Evolutionary conservation across 2,888 invertebrate genomes (phyloP), one percentile per base, ranked within the genome.

Genomic region (Philereme transversata): DNA sequence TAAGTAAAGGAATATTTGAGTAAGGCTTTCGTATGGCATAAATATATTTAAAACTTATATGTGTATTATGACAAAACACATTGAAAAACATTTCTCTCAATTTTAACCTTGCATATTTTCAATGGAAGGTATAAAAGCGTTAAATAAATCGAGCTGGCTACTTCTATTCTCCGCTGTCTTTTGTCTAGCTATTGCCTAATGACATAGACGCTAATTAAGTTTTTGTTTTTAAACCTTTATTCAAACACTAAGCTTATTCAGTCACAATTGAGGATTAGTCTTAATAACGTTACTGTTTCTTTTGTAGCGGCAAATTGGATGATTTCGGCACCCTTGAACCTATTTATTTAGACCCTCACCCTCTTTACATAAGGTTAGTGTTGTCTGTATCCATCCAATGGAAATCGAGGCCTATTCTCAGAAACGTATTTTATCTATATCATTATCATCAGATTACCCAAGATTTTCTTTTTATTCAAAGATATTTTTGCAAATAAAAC

Each of bases 261-360:
- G 43, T 44, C 49, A 10, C 45, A 22, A 46, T 22, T 5, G 34
- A 22, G 36, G 9, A 36, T 36, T 38, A 41, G 41, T 5, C 9
- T 5, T 22, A 22, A 22, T n/a, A 10, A 43, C 34, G 43, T 40
- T 22, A 38, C 40, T 33, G n/a, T 10, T 57, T 57, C 40, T 51
- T 57, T 45, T 57, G 57, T 50, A 40, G 46, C 10, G 4, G 46
- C 22, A 49, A 57, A 57, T 57, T 40, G 34, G 46, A 57, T 51
- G 46, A 57, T 51, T 46, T 46, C 46, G n/a, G 45, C 40, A 51
- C 10, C 46, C 6, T 51, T 47, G 38, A 11, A 11, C 36, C 46
- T 57, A 9, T 51, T 57, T 40, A 11, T 47, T 11, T 11, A 4
- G 35, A 35, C 34, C 34, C 10, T 57, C 9, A 35, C 34, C 40